Evolutionary conservation across 2,113 vertebrate species (phyloP), one percentile per base, ranked within the genome.

Genomic region (Crotalus helleri): DNA sequence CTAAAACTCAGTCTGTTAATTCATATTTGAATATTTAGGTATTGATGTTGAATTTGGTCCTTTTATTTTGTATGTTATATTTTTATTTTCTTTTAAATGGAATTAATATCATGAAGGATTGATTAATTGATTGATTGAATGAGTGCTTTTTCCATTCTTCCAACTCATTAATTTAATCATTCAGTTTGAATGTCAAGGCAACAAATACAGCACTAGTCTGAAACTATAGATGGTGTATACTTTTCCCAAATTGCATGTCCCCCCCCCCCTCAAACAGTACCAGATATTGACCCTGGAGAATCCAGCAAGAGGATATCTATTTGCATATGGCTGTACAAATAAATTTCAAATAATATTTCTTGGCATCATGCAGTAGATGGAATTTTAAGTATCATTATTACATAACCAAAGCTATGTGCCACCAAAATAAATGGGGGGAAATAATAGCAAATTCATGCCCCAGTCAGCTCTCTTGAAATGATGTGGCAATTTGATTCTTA

Each of bases 221-320:
- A 90, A 85, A 21, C 11, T 59, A 24, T 33, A 51, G 0, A 5
- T 4, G 39, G 55, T 59, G 4, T 90, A 88, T 85, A 91, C 87
- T 85, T 49, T 85, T 5, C 87, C 29, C 8, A 4, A 91, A 5
- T 0, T 1, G 87, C 92, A 74, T 0, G 0, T 90, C 90, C 29
- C 0, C 0, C 89, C 0, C 89, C 92, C 93, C 69, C 33, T 0
- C 0, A 0, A 88, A 0, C 13, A 74, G 15, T 39, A 19, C 5
- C 69, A 39, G 8, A n/a, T 90, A 92, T 93, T 95, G 94, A 49
- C 57, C 61, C 69, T 59, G 92, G 94, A 64, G 95, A 92, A 86
- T 64, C n/a, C 46, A 94, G 91, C 95, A 95, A 89, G 46, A 93
- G 93, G 96, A 94, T 96, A 91, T 96, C 95, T 97, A 96, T 96